Conservation (phyloP, 2,888 invertebrate genomes). For the Oligia fasciuncula region DNA sequence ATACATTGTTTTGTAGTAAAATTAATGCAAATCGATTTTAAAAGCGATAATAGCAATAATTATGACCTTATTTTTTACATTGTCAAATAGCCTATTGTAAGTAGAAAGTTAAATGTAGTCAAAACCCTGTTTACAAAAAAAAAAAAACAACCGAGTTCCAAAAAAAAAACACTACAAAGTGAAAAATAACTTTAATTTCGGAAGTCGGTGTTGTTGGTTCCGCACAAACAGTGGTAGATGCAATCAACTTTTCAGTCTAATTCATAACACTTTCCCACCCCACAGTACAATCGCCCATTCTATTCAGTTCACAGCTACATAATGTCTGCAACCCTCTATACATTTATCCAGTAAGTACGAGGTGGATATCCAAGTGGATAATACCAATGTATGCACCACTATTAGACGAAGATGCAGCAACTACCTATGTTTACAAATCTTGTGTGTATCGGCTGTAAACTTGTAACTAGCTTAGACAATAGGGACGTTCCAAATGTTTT, state of each 20-base stretch:
- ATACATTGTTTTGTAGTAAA: no score
- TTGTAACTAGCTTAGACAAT: conserved; percentile 28
- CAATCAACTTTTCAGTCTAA: not conserved
- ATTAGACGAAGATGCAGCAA: not conserved
- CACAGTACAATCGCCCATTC: conserved; percentile 11
- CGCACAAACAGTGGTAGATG: no score
- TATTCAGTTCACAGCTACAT: conserved; percentile 1
- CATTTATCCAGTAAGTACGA: conserved; percentile 15
- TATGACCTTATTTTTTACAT: no score
- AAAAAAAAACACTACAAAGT: no score
- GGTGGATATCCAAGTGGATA: not conserved
- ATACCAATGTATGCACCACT: not conserved
- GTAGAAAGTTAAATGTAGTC: no score
- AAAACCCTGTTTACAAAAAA: no score
- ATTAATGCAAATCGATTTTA: no score
- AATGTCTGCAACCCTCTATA: not conserved
- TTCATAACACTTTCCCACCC: not conserved
- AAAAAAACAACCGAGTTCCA: no score
- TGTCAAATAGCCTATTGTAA: no score
- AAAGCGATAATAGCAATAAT: no score
- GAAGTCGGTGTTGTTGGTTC: no score
- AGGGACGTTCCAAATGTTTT: not conserved
- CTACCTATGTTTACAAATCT: conserved; percentile 9
- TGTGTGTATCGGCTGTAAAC: conserved; percentile 29
- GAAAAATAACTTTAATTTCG: no score